Percentiles rank a stretch among this genome's conserved stretches.
Conservation (phyloP, 2,888 invertebrate genomes). For the Lypha dubia region DNA sequence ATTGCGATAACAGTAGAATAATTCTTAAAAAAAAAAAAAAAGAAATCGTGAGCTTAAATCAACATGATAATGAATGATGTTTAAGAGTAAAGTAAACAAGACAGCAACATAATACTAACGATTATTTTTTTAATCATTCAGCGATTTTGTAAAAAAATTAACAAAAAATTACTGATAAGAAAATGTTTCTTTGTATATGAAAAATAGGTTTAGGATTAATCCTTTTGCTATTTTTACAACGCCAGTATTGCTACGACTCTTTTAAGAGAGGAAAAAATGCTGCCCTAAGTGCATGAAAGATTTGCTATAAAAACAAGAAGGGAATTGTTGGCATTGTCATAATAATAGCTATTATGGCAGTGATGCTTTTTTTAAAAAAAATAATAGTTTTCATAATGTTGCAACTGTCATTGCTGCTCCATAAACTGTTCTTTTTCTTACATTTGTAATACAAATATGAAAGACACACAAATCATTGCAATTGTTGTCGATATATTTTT, state of each 20-base stretch:
- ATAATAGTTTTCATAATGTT: slow-evolving; percentile 10
- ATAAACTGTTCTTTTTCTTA: neutral
- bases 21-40: no score
- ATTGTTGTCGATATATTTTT: neutral
- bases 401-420: neutral
- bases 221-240: slow-evolving; percentile 42
- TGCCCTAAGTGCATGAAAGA: neutral
- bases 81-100: no score
- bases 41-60: no score
- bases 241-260: neutral
- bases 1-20: neutral
- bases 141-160: no score
- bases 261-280: neutral
- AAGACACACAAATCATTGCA: slow-evolving; percentile 45
- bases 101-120: no score
- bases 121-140: no score
- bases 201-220: no score
- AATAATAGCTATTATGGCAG: slow-evolving; percentile 52
- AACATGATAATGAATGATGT: no score
- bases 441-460: slow-evolving; percentile 43
- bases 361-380: slow-evolving; percentile 24
- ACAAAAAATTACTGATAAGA: no score
- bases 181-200: slow-evolving; percentile 13
- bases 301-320: neutral
- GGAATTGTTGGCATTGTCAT: slow-evolving; percentile 36